Base-by-base conservation (phyloP, 2,888 invertebrate species). In the Eupithecia inturbata region DNA sequence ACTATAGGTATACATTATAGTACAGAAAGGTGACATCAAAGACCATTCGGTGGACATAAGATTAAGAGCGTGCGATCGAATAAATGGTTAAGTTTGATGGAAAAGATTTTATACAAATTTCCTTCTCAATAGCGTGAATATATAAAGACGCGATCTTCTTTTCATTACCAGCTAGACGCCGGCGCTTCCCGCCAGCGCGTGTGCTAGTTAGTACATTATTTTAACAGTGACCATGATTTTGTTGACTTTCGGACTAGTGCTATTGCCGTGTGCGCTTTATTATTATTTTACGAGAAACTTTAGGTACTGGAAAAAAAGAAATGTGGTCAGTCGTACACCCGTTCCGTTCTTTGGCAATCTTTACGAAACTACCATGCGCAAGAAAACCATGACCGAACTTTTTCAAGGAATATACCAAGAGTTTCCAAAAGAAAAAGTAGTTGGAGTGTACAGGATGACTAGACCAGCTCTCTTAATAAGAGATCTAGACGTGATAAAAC, bases 401-500 rank as follows among this genome's bases (percentile, higher is more conserved):
- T 26, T 41, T 4, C 39, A 68, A 3, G 57, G 41, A 22, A 19
- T 88, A 1, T 91, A 91, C 69, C 63, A 85, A 0, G 71, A 77
- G 4, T 91, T 78, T 69, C 86, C 87, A 0, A 79, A 88, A 6
- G 90, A 89, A 76, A 90, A 89, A 80, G 80, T 89, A 0, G 85
- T 91, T 1, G 91, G 91, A 1, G 12, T 90, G 0, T 91, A 85
- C 41, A 85, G 87, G 73, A 85, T 88, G 82, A 87, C 86, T 0
- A 83, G 83, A 6, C 91, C 90, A 0, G 79, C 81, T 60, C 62
- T 91, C 19, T 62, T 91, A 4, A 74, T 92, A 19, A 80, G 87
- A 22, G 91, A 92, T 75, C 80, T 89, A 31, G 90, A 92, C 10
- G 67, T 89, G 2, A 78, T 91, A 9, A 90, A 89, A 78, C 81